Conservation (phyloP, 2,113 vertebrate genomes). For the Nannospalax galili region DNA sequence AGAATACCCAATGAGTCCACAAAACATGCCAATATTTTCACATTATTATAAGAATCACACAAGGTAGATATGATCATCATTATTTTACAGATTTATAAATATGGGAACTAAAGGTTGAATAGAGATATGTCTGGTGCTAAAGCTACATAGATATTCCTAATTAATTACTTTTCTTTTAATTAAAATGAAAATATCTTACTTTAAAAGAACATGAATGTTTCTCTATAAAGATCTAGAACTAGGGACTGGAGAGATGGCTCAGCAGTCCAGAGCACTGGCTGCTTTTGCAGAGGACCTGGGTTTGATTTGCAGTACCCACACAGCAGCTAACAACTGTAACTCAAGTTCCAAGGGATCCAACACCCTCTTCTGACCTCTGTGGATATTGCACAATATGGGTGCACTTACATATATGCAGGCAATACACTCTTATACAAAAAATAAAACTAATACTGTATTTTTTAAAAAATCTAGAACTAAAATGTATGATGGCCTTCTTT, state of each 20-base stretch:
- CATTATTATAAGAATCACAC: background rate
- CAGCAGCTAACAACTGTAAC: no score
- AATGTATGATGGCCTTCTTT: background rate
- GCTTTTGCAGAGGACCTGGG: no score
- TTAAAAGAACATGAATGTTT: background rate
- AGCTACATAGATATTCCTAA: background rate
- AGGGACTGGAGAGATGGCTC: background rate
- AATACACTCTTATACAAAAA: no score
- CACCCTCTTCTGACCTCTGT: no score
- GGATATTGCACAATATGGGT: no score
- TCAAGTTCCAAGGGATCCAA: no score
- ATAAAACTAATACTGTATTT: no score
- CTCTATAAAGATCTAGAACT: background rate
- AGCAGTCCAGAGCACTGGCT: no score
- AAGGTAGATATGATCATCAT: background rate
- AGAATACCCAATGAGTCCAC: background rate
- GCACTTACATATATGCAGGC: no score
- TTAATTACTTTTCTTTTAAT: background rate
- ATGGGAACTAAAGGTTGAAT: background rate
- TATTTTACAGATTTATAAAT: background rate
- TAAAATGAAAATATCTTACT: slow-evolving; percentile 24
- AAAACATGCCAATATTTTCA: background rate
- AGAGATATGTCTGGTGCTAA: background rate
- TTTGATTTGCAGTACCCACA: no score
- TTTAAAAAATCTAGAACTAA: background rate